Evolutionary conservation across 2,888 invertebrate species (phyloP), one percentile per base, ranked within the genome.

Genomic region (Trissolcus brochymenae): DNA sequence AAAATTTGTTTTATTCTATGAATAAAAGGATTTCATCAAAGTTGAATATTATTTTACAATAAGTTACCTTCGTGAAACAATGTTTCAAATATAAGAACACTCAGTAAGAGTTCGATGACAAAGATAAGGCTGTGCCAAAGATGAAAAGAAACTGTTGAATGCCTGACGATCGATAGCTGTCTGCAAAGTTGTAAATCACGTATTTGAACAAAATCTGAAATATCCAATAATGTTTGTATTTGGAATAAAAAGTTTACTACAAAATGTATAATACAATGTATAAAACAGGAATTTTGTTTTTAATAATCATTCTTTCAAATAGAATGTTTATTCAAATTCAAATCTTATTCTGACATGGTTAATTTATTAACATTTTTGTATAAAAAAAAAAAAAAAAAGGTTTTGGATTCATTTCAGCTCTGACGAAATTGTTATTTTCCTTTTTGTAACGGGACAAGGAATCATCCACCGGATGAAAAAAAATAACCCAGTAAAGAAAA

Each of bases 11-110:
- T 25, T 6, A 25, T 25, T 25, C 4, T 2, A 25, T 25, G 25
- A 25, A 25, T 25, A 19, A 19, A n/a, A n/a, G n/a, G n/a, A n/a
- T n/a, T n/a, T n/a, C n/a, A n/a, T n/a, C n/a, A n/a, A n/a, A n/a
- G n/a, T 21, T 43, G 43, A 43, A 43, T n/a, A 19, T 25, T 25
- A 25, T 25, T 43, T 61, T 41, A 43, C 54, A 53, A 54, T 40
- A 54, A 68, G 67, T 75, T 75, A 68, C 75, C 62, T 75, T 75
- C 64, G 64, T 50, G 43, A 16, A 29, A 25, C 35, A 56, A 54
- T 75, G 64, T 68, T 68, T 11, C 7, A 35, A 29, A 29, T 35
- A 35, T 35, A 35, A 0, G 35, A 35, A 35, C 35, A 53, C 13
- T 19, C 62, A 53, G 35, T 49, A 59, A 64, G 46, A 43, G 57